Percentiles rank a stretch among this genome's conserved stretches.
phyloP scores from a whole-genome alignment of 1,140 invertebrate genomes.

The Globodera ellingtonae region DNA sequence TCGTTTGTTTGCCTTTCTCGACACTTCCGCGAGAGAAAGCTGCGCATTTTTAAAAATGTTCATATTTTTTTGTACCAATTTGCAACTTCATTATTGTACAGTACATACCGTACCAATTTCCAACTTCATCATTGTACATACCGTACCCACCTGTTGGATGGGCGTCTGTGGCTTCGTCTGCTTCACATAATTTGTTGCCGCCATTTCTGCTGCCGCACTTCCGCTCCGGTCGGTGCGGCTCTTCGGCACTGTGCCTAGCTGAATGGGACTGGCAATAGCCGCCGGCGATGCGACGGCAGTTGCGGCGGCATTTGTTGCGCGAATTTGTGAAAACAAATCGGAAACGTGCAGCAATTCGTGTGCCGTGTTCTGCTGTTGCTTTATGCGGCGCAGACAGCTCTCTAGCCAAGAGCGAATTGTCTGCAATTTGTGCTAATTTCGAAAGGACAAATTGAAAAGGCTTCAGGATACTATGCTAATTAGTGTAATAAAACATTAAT shows the following conservation, averaged over 20 bases:
- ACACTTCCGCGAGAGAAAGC: not conserved
- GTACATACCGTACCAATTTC: not conserved
- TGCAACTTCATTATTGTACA: no score
- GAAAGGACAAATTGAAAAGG: not conserved
- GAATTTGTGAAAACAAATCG: conserved; percentile 26
- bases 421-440: conserved; percentile 67
- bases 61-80: no score
- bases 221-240: not conserved
- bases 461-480: not conserved
- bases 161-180: not conserved
- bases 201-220: not conserved
- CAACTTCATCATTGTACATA: not conserved
- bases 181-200: not conserved
- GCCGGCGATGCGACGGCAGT: not conserved
- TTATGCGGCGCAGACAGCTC: conserved; percentile 48
- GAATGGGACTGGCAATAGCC: not conserved
- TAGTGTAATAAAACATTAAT: not conserved
- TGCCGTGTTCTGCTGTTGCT: conserved; percentile 46
- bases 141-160: not conserved
- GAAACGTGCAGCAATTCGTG: not conserved
- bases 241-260: not conserved
- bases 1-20: conserved; percentile 24
- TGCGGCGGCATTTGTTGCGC: conserved; percentile 12
- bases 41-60: not conserved
- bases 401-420: conserved; percentile 64